Evolutionary conservation across 2,113 vertebrate genomes (phyloP).

Genomic region (Ammodytes dubius): DNA sequence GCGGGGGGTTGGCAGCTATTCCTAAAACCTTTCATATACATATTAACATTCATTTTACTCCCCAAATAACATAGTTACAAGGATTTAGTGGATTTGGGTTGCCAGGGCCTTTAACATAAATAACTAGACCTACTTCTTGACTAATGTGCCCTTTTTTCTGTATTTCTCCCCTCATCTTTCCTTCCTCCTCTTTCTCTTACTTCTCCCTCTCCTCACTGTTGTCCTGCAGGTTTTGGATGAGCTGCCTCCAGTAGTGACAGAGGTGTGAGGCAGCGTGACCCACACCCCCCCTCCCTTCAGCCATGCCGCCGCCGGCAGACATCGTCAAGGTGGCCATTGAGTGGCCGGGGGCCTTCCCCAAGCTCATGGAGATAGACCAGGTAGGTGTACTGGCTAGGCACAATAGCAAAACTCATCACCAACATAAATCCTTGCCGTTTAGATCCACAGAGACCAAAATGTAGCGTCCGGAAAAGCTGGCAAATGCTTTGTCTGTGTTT

Average conservation of each 20-base stretch:
- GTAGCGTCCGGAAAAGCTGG: background rate
- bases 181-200: background rate
- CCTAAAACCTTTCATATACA: no score
- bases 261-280: slow-evolving; percentile 77
- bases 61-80: no score
- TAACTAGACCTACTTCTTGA: slow-evolving; percentile 1
- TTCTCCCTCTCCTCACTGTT: background rate
- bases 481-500: background rate
- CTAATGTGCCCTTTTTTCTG: slow-evolving; percentile 40
- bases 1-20: no score
- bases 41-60: no score
- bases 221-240: slow-evolving; percentile 81
- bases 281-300: slow-evolving; percentile 74
- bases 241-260: slow-evolving; percentile 46
- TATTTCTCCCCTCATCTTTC: background rate
- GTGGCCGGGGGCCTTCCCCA: slow-evolving; percentile 96
- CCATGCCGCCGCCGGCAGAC: slow-evolving; percentile 96
- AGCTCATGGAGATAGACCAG: slow-evolving; percentile 99
- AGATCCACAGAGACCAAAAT: background rate
- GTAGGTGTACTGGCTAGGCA: slow-evolving; percentile 79
- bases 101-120: background rate
- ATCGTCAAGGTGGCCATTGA: slow-evolving; percentile 99
- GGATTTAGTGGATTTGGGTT: background rate
- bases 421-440: background rate
- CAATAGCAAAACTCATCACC: background rate